phyloP scores from a whole-genome alignment of 2,113 vertebrate species.

The Aspiorhynchus laticeps region DNA sequence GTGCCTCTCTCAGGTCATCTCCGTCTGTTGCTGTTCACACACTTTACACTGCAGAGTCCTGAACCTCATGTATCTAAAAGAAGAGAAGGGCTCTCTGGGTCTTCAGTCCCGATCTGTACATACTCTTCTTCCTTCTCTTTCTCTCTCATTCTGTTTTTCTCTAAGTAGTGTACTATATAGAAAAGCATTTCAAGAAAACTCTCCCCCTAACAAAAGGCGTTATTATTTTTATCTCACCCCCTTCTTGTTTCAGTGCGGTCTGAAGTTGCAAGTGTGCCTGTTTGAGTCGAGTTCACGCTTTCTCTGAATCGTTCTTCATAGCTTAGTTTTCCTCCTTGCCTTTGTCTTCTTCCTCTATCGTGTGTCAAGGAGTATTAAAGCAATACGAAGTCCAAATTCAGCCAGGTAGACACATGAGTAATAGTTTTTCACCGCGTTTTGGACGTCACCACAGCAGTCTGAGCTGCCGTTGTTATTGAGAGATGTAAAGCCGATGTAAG shows the following conservation, averaged over 20 bases:
- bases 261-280: background rate
- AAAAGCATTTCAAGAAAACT: slow-evolving; percentile 25
- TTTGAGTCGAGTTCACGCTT: background rate
- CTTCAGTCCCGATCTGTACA: background rate
- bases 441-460: slow-evolving; percentile 18
- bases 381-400: slow-evolving; percentile 51
- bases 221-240: background rate
- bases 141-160: background rate
- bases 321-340: slow-evolving; percentile 3
- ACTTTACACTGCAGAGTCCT: slow-evolving; percentile 23
- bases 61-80: background rate
- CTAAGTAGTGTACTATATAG: slow-evolving; percentile 17
- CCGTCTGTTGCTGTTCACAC: slow-evolving; percentile 13
- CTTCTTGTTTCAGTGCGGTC: background rate
- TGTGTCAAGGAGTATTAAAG: slow-evolving; percentile 49
- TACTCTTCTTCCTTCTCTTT: slow-evolving; percentile 4
- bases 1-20: slow-evolving; percentile 4
- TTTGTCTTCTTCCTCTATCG: slow-evolving; percentile 8
- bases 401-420: slow-evolving; percentile 40
- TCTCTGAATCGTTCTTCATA: background rate
- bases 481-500: slow-evolving; percentile 39
- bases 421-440: slow-evolving; percentile 22
- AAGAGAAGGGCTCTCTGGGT: slow-evolving; percentile 8
- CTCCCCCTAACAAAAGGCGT: background rate
- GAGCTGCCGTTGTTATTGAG: slow-evolving; percentile 30